phyloP scores from a whole-genome alignment of 2,113 vertebrate genomes.

The Larimichthys polyactis region DNA sequence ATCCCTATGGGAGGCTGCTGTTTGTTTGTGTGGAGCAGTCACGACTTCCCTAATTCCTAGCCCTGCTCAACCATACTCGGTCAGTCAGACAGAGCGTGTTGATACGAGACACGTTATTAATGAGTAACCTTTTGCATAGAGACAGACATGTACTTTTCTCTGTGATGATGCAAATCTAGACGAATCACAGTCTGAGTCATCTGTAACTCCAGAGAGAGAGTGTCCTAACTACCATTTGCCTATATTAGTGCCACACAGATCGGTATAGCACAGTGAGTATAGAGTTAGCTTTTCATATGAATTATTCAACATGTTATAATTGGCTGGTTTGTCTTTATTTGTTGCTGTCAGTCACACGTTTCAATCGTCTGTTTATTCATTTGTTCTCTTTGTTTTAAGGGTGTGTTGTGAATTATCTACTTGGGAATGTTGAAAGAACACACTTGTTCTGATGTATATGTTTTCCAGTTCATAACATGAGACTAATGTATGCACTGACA shows the following conservation, averaged over 20 bases:
- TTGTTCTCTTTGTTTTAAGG: not conserved
- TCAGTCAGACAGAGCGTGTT: constrained; percentile 38
- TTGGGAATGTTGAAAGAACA: not conserved
- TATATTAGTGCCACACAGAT: constrained; percentile 1
- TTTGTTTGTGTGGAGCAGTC: constrained; percentile 11
- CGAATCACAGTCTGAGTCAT: constrained; percentile 41
- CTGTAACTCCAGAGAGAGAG: constrained; percentile 24
- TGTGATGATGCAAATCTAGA: constrained; percentile 44
- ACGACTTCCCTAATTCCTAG: not conserved
- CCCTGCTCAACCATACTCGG: not conserved
- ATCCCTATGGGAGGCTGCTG: not conserved
- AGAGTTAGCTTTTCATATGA: not conserved
- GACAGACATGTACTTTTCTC: constrained; percentile 34
- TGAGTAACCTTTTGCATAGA: constrained; percentile 39
- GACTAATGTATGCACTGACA: not conserved
- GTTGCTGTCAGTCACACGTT: not conserved
- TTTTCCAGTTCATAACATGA: not conserved
- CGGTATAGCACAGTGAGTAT: not conserved
- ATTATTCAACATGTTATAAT: not conserved
- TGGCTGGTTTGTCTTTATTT: not conserved
- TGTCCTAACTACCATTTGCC: not conserved
- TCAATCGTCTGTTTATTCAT: not conserved
- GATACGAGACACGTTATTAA: constrained; percentile 26
- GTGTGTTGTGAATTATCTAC: not conserved
- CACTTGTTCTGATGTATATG: not conserved